phyloP scores from a whole-genome alignment of 2,888 invertebrate genomes.

The Drosophila nigricruria region DNA sequence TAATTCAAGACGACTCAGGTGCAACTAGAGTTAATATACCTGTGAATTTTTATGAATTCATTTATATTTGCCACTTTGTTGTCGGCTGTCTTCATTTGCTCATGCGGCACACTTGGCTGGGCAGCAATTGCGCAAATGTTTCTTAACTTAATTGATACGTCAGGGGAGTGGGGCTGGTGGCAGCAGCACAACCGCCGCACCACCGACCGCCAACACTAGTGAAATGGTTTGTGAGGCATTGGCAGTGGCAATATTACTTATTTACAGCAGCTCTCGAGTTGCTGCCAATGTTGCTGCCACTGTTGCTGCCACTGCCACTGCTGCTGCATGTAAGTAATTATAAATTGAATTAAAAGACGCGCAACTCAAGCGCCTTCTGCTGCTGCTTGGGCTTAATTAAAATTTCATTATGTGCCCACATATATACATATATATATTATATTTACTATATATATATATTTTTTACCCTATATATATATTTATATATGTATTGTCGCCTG shows the following conservation, averaged over 20 bases:
- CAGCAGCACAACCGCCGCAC: neutral
- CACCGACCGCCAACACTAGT: slow-evolving; percentile 7
- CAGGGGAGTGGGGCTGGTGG: slow-evolving; percentile 23
- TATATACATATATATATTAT: neutral
- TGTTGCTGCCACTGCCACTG: neutral
- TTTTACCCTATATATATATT: neutral
- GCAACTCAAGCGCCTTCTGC: slow-evolving; percentile 58
- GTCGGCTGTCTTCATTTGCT: slow-evolving; percentile 42
- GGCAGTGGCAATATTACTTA: slow-evolving; percentile 29
- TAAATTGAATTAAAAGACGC: slow-evolving; percentile 75
- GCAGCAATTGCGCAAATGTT: slow-evolving; percentile 62
- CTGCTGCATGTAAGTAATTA: slow-evolving; percentile 65
- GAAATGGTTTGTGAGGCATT: slow-evolving; percentile 27
- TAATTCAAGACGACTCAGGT: too few relatives aligned
- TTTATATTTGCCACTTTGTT: slow-evolving; percentile 2
- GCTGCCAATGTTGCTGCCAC: slow-evolving; percentile 4
- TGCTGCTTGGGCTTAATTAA: slow-evolving; percentile 66
- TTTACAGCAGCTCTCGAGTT: slow-evolving; percentile 11
- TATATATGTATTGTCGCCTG: neutral
- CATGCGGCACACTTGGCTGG: slow-evolving; percentile 52
- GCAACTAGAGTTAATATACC: slow-evolving; percentile 1
- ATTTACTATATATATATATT: neutral
- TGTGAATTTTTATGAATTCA: slow-evolving; percentile 30
- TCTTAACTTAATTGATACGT: slow-evolving; percentile 64
- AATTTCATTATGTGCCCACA: slow-evolving; percentile 68